Conservation (phyloP, 2,888 invertebrate species). For the Augiades crinisus region DNA sequence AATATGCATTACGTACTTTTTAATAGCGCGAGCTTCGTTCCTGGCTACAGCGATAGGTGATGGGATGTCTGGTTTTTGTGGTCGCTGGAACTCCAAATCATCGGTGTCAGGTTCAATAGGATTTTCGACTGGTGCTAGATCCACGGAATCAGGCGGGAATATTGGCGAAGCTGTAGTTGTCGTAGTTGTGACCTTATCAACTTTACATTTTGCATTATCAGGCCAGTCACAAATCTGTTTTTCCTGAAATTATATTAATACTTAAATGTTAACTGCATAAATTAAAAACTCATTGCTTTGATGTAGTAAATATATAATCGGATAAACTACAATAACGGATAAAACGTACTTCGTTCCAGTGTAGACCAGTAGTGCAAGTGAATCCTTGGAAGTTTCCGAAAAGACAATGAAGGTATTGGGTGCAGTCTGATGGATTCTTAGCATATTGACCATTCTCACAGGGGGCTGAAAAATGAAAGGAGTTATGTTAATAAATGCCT, state of each 20-base stretch:
- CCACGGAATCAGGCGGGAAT: no score
- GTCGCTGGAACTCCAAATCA: conserved; percentile 28
- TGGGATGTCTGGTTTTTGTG: conserved; percentile 38
- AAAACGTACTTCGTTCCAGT: conserved; percentile 84
- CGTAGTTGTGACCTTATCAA: conserved; percentile 43
- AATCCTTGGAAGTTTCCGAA: conserved; percentile 89
- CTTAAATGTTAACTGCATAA: not conserved
- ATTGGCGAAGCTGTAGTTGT: conserved; percentile 41
- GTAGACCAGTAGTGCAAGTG: conserved; percentile 86
- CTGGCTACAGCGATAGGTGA: conserved; percentile 58
- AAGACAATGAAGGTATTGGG: conserved; percentile 87
- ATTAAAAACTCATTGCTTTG: not conserved
- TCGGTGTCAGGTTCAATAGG: conserved; percentile 28
- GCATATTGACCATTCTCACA: conserved; percentile 85
- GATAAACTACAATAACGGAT: not conserved
- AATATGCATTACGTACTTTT: conserved; percentile 44
- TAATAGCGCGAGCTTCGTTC: conserved; percentile 53
- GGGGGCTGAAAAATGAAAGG: conserved; percentile 45
- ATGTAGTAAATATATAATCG: not conserved
- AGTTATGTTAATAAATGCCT: not conserved
- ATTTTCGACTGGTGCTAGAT: conserved; percentile 21
- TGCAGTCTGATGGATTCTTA: conserved; percentile 85
- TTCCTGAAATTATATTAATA: conserved; percentile 52
- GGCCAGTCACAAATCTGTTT: conserved; percentile 89
- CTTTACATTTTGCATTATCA: conserved; percentile 81